A percentile compares a stretch with the other conserved stretches of the same genome.
phyloP scores from a whole-genome alignment of 2,888 invertebrate species.

The Epinotia ramella region DNA sequence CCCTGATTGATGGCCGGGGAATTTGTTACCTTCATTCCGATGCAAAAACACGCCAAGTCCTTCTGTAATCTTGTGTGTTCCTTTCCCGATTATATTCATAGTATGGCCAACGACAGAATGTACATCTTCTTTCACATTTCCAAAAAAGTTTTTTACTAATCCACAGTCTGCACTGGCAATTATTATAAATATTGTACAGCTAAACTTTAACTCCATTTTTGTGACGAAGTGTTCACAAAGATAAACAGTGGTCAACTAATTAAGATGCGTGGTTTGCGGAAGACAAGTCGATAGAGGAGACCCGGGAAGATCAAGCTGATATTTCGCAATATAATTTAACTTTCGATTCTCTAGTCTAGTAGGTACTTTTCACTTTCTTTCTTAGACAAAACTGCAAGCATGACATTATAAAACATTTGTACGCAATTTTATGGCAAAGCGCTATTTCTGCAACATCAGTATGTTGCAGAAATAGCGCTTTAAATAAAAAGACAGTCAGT shows the following conservation, averaged over 20 bases:
- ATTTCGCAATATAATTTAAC: not conserved
- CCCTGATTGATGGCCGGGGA: not conserved
- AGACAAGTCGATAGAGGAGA: conserved; percentile 4
- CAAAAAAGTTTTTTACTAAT: conserved; percentile 10
- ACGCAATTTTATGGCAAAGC: too few species aligned
- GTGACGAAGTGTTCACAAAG: not conserved
- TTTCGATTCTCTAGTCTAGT: not conserved
- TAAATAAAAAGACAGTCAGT: too few species aligned
- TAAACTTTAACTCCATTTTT: conserved; percentile 33
- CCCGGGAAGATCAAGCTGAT: not conserved
- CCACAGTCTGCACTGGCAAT: conserved; percentile 27
- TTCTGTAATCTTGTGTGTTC: conserved; percentile 23
- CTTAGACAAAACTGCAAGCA: not conserved
- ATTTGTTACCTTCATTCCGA: conserved; percentile 20
- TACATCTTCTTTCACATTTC: conserved; percentile 23
- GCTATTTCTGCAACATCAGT: too few species aligned
- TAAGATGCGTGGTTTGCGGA: conserved; percentile 11
- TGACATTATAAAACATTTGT: too few species aligned
- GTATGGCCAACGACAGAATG: conserved; percentile 9
- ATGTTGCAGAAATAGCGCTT: too few species aligned
- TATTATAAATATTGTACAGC: conserved; percentile 1
- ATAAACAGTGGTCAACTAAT: conserved; percentile 8
- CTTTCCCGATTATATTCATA: conserved; percentile 22
- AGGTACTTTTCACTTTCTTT: not conserved
- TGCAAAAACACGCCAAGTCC: conserved; percentile 12